A percentile compares a stretch with the other conserved stretches of the same genome.
phyloP scores from a whole-genome alignment of 1,140 invertebrate species.

The Nasonia giraulti region DNA sequence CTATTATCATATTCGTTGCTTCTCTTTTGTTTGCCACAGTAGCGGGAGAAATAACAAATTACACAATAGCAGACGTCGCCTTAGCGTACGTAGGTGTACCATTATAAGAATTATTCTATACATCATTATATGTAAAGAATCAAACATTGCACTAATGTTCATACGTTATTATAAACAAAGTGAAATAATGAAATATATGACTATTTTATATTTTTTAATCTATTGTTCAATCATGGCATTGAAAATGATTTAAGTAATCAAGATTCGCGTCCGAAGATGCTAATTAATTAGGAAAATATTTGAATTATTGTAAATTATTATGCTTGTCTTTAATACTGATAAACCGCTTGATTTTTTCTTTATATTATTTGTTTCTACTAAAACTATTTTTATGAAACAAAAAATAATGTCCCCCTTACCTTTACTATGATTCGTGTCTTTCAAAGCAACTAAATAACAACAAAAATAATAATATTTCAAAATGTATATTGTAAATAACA shows the following conservation, averaged over 20 bases:
- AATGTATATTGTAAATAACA: constrained; percentile 55
- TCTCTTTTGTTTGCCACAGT: constrained; percentile 27
- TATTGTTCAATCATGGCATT: constrained; percentile 39
- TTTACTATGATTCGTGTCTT: constrained; percentile 46
- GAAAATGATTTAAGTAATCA: constrained; percentile 32
- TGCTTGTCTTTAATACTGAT: constrained; percentile 44
- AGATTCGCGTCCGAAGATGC: constrained; percentile 21
- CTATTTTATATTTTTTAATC: constrained; percentile 50
- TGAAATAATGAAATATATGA: constrained; percentile 34
- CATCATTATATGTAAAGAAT: constrained; percentile 32
- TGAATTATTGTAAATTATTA: constrained; percentile 49
- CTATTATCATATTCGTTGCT: constrained; percentile 40
- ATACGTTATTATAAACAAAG: constrained; percentile 21
- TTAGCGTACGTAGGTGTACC: constrained; percentile 17
- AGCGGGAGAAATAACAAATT: constrained; percentile 25
- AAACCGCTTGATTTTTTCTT: constrained; percentile 42
- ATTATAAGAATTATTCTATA: constrained; percentile 33
- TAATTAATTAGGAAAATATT: constrained; percentile 33
- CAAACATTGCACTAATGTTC: constrained; percentile 26
- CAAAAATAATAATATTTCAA: constrained; percentile 43
- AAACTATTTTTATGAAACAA: constrained; percentile 27
- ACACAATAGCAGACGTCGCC: constrained; percentile 24
- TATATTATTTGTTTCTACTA: constrained; percentile 39
- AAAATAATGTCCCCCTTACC: constrained; percentile 43
- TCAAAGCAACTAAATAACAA: constrained; percentile 38